Evolutionary conservation across 2,113 vertebrate genomes (phyloP).

Genomic region (Rousettus leschenaultii): DNA sequence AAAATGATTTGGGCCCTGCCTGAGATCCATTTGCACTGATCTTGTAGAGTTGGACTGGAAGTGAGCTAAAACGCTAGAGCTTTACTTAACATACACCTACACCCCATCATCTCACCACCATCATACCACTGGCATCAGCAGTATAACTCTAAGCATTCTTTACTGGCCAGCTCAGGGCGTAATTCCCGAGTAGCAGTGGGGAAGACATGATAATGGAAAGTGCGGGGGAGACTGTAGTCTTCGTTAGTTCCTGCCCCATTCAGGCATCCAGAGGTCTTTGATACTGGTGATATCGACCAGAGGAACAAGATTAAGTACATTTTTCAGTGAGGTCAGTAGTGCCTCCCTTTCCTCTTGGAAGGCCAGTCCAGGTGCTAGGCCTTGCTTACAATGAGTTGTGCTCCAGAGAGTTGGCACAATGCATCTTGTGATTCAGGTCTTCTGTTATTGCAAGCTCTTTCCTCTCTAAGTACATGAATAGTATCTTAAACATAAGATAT

Average conservation of each 20-base stretch:
- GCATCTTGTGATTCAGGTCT: background rate
- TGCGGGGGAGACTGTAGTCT: background rate
- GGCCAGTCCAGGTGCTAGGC: background rate
- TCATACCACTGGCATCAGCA: background rate
- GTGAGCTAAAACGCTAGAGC: background rate
- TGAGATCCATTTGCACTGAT: background rate
- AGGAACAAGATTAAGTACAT: background rate
- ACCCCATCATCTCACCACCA: background rate
- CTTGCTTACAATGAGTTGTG: background rate
- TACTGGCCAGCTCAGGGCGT: background rate
- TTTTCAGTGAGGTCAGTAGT: background rate
- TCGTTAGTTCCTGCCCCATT: background rate
- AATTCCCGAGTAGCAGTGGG: background rate
- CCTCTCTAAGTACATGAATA: background rate
- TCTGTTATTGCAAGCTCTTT: background rate
- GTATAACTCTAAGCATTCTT: background rate
- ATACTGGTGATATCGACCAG: background rate
- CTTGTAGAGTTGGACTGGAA: background rate
- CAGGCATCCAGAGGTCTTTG: background rate
- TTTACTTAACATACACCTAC: background rate
- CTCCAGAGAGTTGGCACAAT: background rate
- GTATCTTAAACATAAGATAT: background rate
- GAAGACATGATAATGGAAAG: background rate
- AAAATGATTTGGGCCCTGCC: background rate
- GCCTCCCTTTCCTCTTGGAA: background rate